Percentiles rank a stretch among this genome's conserved stretches.
Conservation (phyloP, 2,888 invertebrate genomes). For the Ramazzottius varieornatus region DNA sequence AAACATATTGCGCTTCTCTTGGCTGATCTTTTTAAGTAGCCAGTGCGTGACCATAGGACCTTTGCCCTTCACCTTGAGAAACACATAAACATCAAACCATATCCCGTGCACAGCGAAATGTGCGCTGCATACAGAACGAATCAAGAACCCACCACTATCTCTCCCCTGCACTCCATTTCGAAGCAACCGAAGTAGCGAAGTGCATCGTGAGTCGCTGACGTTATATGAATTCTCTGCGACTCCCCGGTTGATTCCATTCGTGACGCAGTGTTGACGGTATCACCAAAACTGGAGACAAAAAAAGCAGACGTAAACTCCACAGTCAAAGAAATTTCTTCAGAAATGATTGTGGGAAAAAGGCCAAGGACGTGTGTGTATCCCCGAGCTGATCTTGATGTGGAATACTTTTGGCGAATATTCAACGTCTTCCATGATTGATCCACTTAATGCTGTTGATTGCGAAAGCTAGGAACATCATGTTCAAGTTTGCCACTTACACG, state of each 20-base stretch:
- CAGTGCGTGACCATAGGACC: neutral
- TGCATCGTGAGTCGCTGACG: neutral
- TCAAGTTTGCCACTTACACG: neutral
- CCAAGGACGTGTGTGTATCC: no score
- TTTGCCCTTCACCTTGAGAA: neutral
- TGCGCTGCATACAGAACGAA: neutral
- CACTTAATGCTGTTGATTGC: neutral
- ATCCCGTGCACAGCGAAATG: no score
- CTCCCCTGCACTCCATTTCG: neutral
- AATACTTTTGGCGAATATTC: no score
- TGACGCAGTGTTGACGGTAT: neutral
- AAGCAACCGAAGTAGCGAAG: neutral
- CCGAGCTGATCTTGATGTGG: no score
- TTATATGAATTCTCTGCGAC: neutral
- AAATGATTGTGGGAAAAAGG: no score
- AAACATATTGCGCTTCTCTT: neutral
- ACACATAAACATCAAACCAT: neutral
- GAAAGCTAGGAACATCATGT: neutral
- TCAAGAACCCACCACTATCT: no score
- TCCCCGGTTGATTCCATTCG: neutral
- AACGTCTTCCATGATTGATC: no score
- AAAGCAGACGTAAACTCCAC: no score
- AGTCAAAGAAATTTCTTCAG: no score
- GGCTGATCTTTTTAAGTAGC: neutral
- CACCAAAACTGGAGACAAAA: neutral